Evolutionary conservation across 2,888 invertebrate genomes (phyloP).

Genomic region (Meloe dianella): DNA sequence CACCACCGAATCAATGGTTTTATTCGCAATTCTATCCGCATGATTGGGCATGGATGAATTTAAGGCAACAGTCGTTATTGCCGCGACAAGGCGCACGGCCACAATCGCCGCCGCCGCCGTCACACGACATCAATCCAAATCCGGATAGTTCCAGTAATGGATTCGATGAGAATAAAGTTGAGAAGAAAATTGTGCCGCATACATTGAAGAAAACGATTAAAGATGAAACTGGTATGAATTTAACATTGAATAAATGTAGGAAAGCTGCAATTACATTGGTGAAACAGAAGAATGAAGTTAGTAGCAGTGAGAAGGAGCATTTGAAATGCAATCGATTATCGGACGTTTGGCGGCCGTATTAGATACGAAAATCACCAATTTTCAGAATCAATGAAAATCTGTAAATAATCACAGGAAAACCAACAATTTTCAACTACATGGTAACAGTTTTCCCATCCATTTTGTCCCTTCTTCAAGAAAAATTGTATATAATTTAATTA

Average conservation of each 20-base stretch:
- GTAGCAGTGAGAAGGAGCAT: constrained; percentile 53
- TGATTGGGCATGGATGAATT: constrained; percentile 72
- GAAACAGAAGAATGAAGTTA: constrained; percentile 57
- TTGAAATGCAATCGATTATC: constrained; percentile 62
- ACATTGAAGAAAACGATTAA: constrained; percentile 19
- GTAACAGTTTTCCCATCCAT: not conserved
- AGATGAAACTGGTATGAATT: constrained; percentile 52
- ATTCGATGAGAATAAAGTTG: constrained; percentile 29
- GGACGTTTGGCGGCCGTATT: constrained; percentile 84
- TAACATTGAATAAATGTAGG: constrained; percentile 51
- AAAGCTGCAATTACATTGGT: constrained; percentile 57
- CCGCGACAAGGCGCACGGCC: constrained; percentile 31
- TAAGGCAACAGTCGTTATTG: constrained; percentile 52
- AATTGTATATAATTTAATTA: not conserved
- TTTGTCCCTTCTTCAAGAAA: not conserved
- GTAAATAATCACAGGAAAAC: not conserved
- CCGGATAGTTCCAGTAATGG: constrained; percentile 46
- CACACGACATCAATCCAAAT: constrained; percentile 44
- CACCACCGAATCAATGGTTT: constrained; percentile 79
- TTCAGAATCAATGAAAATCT: not conserved
- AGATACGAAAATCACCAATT: constrained; percentile 28
- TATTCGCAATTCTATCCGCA: constrained; percentile 79
- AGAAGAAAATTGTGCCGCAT: constrained; percentile 26
- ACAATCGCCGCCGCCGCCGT: constrained; percentile 37
- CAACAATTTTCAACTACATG: not conserved